Conservation (phyloP, 2,797 vertebrate genomes). For the Threskiornis aethiopicus region DNA sequence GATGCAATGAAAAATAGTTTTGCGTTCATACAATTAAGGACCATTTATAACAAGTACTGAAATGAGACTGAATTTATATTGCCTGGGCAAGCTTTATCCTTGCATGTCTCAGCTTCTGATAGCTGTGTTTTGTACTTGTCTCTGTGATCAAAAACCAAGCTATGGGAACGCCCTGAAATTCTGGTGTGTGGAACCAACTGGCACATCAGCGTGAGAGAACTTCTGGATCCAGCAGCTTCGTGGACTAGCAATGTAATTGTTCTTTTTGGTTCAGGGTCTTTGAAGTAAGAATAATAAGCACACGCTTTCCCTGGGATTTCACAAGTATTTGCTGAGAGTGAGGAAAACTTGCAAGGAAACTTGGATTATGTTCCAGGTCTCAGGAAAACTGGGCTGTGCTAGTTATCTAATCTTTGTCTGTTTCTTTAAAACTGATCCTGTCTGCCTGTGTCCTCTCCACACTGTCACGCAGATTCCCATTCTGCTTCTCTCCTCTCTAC, state of each 20-base stretch:
- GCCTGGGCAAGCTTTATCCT: not conserved
- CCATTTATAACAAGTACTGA: not conserved
- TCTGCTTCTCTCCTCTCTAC: not conserved
- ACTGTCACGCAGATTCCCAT: not conserved
- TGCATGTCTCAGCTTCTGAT: not conserved
- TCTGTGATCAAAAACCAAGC: not conserved
- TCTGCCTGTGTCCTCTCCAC: not conserved
- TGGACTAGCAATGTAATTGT: not conserved
- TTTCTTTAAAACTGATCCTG: not conserved
- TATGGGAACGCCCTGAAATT: not conserved
- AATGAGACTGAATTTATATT: not conserved
- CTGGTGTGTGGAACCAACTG: not conserved
- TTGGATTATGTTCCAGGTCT: not conserved
- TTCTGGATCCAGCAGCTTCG: not conserved
- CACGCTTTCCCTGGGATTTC: not conserved
- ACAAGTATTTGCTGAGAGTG: not conserved
- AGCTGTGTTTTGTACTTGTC: not conserved
- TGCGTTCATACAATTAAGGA: not conserved
- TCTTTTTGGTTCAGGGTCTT: not conserved
- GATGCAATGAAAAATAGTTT: not conserved
- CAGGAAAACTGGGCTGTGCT: not conserved
- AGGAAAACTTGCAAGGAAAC: not conserved
- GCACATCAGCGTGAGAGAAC: not conserved
- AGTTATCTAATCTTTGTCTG: not conserved
- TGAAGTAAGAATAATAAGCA: not conserved